Percentiles rank a stretch among this genome's conserved stretches.
phyloP scores from a whole-genome alignment of 2,113 vertebrate genomes.

The Oceanodroma tethys region DNA sequence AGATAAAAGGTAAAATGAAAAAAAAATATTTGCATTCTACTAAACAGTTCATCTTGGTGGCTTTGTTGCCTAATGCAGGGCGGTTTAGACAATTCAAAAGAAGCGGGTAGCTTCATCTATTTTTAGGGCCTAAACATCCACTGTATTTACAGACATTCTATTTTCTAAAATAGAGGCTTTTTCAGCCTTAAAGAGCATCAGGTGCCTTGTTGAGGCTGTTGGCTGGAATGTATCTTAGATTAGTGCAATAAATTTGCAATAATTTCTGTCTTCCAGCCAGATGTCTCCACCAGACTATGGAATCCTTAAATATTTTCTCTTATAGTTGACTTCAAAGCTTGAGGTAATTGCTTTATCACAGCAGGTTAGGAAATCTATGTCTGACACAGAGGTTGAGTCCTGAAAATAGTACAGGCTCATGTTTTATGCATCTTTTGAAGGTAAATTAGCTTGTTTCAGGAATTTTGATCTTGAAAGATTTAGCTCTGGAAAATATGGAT shows the following conservation, averaged over 20 bases:
- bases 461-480: neutral
- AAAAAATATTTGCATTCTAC: neutral
- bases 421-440: conserved; percentile 44
- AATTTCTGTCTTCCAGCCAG: conserved; percentile 43
- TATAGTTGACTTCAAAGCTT: neutral
- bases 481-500: neutral
- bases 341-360: conserved; percentile 43
- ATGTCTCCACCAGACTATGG: conserved; percentile 36
- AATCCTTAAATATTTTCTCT: conserved; percentile 19
- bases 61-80: neutral
- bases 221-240: neutral
- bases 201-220: neutral
- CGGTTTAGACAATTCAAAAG: neutral
- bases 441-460: conserved; percentile 19
- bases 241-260: neutral
- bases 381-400: neutral
- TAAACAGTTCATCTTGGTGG: rapidly evolving
- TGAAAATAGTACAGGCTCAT: conserved; percentile 1
- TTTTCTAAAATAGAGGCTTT: neutral
- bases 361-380: conserved; percentile 5
- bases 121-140: neutral
- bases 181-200: neutral
- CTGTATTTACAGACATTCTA: neutral
- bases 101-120: neutral
- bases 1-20: neutral